Evolutionary conservation across 2,797 vertebrate genomes (phyloP), one percentile per base, ranked within the genome.

Genomic region (Heteromormyrus szaboi): DNA sequence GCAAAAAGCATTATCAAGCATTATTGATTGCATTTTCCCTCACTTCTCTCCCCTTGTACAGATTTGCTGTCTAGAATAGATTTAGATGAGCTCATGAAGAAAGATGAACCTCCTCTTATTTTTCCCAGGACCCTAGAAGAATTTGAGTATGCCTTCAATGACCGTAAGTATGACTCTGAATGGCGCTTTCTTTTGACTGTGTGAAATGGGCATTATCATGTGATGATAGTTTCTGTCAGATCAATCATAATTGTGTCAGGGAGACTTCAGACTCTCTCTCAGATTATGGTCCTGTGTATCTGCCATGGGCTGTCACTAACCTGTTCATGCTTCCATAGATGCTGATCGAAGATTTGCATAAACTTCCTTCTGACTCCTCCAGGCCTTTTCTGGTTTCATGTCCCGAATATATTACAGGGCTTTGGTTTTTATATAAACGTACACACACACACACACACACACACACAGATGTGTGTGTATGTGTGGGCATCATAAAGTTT

Each of bases 41-140:
- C 25, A 9, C 50, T 33, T 19, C 46, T 51, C 48, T 68, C 44
- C 37, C 72, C 3, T 37, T 46, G 76, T 72, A 90, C 93, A 99
- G 98, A 99, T 95, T 96, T 99, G 91, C 94, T 99, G 87, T 99
- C 98, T 91, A 97, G 97, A 96, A 99, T 99, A 95, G 97, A 99
- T 93, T 95, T 99, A 91, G 98, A 99, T 95, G 98, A 99, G 94
- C 96, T 99, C 90, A 99, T 99, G 98, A 99, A 99, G 97, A 99
- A 99, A 95, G 98, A 99, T 94, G 98, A 99, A 89, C 98, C 98
- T 89, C 97, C 97, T 17, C 97, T 99, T 92, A 96, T 96, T 91
- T 99, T 99, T 93, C 98, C 98, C 91, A 97, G 97, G 95, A 98
- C 98, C 56, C 94, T 99, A 94, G 97, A 99, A 94, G 98, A 97